Base-by-base conservation (phyloP, 2,113 vertebrate genomes). In the Clarias batrachus region DNA sequence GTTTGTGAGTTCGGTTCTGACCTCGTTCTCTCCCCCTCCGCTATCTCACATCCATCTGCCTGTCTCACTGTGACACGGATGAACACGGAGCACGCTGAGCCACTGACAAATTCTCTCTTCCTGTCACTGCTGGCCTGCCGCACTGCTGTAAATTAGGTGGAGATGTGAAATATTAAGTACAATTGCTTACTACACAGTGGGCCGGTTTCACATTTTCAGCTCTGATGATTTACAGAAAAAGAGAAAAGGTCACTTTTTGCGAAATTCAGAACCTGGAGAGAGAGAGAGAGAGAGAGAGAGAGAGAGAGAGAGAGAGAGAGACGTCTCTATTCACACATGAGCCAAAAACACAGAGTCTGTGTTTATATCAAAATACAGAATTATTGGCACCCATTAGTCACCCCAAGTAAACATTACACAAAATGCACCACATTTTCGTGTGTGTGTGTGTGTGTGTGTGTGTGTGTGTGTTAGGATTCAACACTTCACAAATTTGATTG, bases 11-110 rank as follows among this genome's bases (percentile, higher is more conserved):
- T 90, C 89, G 87, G 87, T 89, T 92, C 89, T 93, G 91, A 92
- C 91, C 89, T 89, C 86, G 4, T 86, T 81, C 77, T 88, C 86
- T 87, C 86, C 56, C 65, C 86, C 83, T 85, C 84, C 65, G 79
- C 84, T 91, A 88, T 85, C 87, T 94, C 88, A 89, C 91, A 93
- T 94, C 90, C 93, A 90, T 88, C 91, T 91, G 93, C 92, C 93
- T 93, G 90, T 93, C 91, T 91, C 63, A 84, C 71, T 92, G 91
- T 93, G 93, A 94, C 89, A 89, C 90, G 91, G 83, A 84, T 54
- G 90, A 90, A 91, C 91, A 90, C 91, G 90, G 94, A 93, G 91
- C 91, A 89, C 77, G 86, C 33, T 86, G 87, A 89, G 82, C 79
- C 85, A 83, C 82, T 76, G 85, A 82, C 37, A 91, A 91, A 91